These are phyloP conservation scores for Stegana nigrithorax DNA, from an alignment of 2,888 invertebrate genomes.

Conservation along the genomic window DNA sequence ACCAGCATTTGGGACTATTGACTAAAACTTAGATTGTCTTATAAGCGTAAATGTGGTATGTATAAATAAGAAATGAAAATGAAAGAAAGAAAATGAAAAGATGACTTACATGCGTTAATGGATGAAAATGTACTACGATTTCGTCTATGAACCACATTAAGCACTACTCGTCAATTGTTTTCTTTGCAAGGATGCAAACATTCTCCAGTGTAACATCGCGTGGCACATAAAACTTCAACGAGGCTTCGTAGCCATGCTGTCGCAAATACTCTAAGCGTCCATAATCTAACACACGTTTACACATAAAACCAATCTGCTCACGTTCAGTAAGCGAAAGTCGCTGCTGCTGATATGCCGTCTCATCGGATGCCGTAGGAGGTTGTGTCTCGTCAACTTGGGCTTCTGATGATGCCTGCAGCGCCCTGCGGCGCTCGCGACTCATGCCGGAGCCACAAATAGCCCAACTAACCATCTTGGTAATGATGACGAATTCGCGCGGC, in stretches of 20 bases:
- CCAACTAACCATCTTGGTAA: conserved; percentile 89
- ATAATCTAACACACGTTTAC: conserved; percentile 83
- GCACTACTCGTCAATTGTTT: conserved; percentile 14
- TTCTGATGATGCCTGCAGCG: no score
- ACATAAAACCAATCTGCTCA: conserved; percentile 77
- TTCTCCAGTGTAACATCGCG: conserved; percentile 80
- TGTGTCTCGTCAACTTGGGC: conserved; percentile 17
- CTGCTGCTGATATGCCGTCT: conserved; percentile 32
- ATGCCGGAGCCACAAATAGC: conserved; percentile 83
- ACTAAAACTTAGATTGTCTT: no score
- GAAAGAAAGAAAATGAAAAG: neutral
- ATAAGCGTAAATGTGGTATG: no score
- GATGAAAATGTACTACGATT: no score
- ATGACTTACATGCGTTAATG: no score
- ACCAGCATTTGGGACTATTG: no score
- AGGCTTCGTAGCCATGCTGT: conserved; percentile 72
- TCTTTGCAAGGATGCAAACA: conserved; percentile 76
- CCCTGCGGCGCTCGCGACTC: conserved; percentile 70
- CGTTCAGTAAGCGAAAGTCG: conserved; percentile 69
- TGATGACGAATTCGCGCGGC: conserved; percentile 77
- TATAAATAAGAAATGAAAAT: no score
- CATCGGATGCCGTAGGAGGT: conserved; percentile 37
- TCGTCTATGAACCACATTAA: neutral
- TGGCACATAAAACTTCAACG: conserved; percentile 76
- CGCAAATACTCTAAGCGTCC: conserved; percentile 77